Conservation (phyloP, 1,140 invertebrate species). For the Caenorhabditis briggsae region DNA sequence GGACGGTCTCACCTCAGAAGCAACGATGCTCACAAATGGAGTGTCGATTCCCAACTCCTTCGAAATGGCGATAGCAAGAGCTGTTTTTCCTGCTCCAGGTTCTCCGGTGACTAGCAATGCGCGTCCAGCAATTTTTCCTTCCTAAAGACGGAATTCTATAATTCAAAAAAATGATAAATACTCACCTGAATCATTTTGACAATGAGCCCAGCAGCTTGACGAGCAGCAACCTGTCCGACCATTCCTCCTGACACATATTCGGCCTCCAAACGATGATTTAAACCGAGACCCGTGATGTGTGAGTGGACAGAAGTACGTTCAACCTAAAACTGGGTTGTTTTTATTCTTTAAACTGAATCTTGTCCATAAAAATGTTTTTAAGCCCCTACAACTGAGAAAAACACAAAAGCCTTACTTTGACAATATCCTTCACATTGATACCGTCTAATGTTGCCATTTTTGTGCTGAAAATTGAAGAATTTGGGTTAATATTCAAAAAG, state of each 20-base stretch:
- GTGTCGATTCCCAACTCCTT: constrained; percentile 93
- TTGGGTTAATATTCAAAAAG: neutral
- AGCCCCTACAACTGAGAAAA: too few species aligned
- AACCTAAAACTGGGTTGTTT: constrained; percentile 55
- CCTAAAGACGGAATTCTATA: constrained; percentile 79
- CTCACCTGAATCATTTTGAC: constrained; percentile 91
- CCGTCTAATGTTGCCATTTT: constrained; percentile 9
- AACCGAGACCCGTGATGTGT: constrained; percentile 94
- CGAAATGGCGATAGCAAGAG: constrained; percentile 83
- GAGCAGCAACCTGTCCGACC: constrained; percentile 93
- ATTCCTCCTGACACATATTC: constrained; percentile 93
- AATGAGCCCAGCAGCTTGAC: constrained; percentile 92
- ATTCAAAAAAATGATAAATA: neutral
- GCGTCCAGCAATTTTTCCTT: constrained; percentile 96
- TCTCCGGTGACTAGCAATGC: constrained; percentile 95
- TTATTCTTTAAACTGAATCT: too few species aligned
- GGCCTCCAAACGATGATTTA: constrained; percentile 93
- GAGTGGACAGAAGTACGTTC: constrained; percentile 87
- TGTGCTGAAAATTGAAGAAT: neutral
- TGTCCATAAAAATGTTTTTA: too few species aligned
- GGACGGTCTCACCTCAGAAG: constrained; percentile 84
- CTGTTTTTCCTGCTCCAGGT: constrained; percentile 89
- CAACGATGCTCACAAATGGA: constrained; percentile 97
- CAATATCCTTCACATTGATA: constrained; percentile 38
- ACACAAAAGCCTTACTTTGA: neutral